Evolutionary conservation across 1,140 invertebrate species (phyloP), one percentile per base, ranked within the genome.

Genomic region (Drosophila azteca): DNA sequence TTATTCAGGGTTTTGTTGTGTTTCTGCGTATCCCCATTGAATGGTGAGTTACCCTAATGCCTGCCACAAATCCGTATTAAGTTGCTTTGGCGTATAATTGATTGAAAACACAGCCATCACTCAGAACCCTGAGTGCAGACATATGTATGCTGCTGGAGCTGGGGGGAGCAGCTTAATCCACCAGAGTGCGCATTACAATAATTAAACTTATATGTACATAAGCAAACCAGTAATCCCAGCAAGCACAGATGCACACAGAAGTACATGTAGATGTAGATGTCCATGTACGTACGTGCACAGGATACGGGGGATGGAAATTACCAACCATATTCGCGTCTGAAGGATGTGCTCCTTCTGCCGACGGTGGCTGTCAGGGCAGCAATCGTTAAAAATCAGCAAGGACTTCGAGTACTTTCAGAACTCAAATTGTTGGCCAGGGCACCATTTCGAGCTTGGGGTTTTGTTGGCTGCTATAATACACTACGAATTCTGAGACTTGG

Each of bases 111-210:
- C 43, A 51, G 74, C 59, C 62, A 78, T 78, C 74, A 64, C 58
- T 81, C 73, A 74, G 78, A 61, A 51, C 51, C 58, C 24, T 26
- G 55, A 54, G 53, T 43, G 52, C 15, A 46, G 0, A 7, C 9
- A 5, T 31, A 31, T 57, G 35, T 51, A 6, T 54, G 44, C 31
- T 24, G 13, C 49, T 45, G 24, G 41, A 62, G 41, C 22, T 29
- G 24, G 29, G 54, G 61, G 66, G 65, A 51, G 50, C 51, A 35
- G 68, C 61, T 66, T 75, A 84, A 77, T 67, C 65, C 77, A 64
- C 6, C 68, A 78, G 61, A 87, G 62, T 78, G 77, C 87, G 59
- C 69, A 78, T 77, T 77, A 60, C 49, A 81, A 77, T 78, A 87
- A 87, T 85, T 84, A 84, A 75, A 77, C 63, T 26, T 50, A 64